Base-by-base conservation (phyloP, 2,888 invertebrate genomes). In the Andrena fulva region DNA sequence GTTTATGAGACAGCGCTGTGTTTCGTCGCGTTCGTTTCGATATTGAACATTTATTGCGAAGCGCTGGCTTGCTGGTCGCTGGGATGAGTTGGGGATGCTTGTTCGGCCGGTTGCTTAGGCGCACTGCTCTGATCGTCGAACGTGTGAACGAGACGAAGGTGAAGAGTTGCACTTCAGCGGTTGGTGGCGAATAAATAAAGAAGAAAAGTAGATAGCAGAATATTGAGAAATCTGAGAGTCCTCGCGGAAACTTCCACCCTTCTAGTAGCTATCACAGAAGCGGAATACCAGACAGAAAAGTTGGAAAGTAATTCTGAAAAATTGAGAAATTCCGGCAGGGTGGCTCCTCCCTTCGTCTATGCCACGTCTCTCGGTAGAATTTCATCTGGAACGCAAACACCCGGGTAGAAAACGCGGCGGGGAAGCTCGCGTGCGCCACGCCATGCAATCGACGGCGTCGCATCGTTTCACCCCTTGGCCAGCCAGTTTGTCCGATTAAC, bases 1-100 rank as follows among this genome's bases (percentile, higher is more conserved):
- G 70, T 84, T 85, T 85, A 82, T 63, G 85, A 85, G 82, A 85
- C 64, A 42, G 42, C 60, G 10, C 16, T 27, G 20, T n/a, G 71
- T 59, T 50, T 29, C 12, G 20, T 66, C 42, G 31, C 42, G 35
- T 75, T 69, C 56, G 20, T 64, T 54, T 16, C 24, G 69, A 80
- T 82, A 72, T 72, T 72, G 71, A 68, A 31, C 69, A 70, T 77
- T 73, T 83, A 73, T 73, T 60, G 60, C 70, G 63, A 8, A 20
- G 27, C 29, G 59, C 29, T 16, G 8, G 31, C 8, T 24, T 56
- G 24, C 42, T 42, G 54, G 24, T 6, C 3, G 24, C 24, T 56
- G 12, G 56, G 10, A 16, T 5, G 12, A 16, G 42, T 16, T 1
- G 42, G 16, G 16, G 42, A 42, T 16, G 42, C 16, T 42, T 5